Evolutionary conservation across 2,888 invertebrate genomes (phyloP), one percentile per base, ranked within the genome.

Genomic region (Andrena trimmerana): DNA sequence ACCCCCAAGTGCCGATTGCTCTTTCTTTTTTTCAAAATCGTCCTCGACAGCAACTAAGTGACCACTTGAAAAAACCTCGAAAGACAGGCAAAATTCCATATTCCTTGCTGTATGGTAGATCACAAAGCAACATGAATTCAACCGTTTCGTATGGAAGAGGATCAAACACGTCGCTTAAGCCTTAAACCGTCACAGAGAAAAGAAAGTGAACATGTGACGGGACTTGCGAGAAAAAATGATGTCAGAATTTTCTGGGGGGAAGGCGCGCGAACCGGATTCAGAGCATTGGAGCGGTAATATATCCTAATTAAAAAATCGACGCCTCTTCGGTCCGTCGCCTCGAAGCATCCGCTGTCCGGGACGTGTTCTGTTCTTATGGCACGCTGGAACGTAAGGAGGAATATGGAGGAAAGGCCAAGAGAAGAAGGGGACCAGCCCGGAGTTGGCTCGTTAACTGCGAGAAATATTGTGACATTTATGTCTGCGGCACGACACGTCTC

Each of bases 381-480:
- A 86, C 78, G 83, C 73, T 84, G 81, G 81, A 85, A 81, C 88
- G 85, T 50, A 77, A 63, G 59, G 80, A 62, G 85, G 63, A 76
- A 81, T 70, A 81, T 24, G 57, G 24, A 57, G 71, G 67, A 52
- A 68, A 57, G 75, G 71, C 72, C 68, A 81, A 78, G 85, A 78
- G 85, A 84, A 80, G 82, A 83, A 83, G 86, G 88, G 81, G 84
- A 71, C 76, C 50, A 24, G 57, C 84, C 73, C 86, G 72, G 82
- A 84, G 70, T 89, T 91, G 93, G 92, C 93, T 93, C 93, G 93
- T 93, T 93, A 93, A 93, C 91, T 92, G 88, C 67, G 92, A 93
- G 93, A 93, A 93, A 93, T 93, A 93, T 93, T 91, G 93, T 92
- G 93, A 93, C 93, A 92, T 90, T 93, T 93, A 93, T 92, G 93